Base-by-base conservation (phyloP, 2,888 invertebrate genomes). In the Neria commutata region DNA sequence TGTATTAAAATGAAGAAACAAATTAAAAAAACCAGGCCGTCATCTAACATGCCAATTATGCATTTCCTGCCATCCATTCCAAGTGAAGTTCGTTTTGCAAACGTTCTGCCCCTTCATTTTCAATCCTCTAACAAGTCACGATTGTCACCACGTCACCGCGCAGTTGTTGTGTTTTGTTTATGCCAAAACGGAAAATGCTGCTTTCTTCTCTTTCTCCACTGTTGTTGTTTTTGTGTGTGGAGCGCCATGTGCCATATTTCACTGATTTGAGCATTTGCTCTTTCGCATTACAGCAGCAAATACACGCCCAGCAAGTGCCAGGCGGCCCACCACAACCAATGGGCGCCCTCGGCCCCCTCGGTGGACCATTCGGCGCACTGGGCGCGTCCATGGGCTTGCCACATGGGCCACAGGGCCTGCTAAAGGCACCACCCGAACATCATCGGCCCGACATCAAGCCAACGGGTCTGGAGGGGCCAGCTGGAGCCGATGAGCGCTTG, bases 281-380 rank as follows among this genome's bases (percentile, higher is more conserved):
- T 29, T 29, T 29, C 29, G n/a, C 10, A 37, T 77, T 76, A 37
- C 85, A 93, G 92, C 93, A 93, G 88, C 94, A 94, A 85, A 92
- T 94, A 84, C 94, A 94, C 83, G 92, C 92, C 68, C 91, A 92
- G 76, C 92, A 91, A 78, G 86, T 92, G 70, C 85, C 87, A 48
- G 90, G 89, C 64, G 82, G 84, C 56, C 85, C 84, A 62, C 79
- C 83, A 68, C 82, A 82, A 67, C 79, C 82, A 26, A 82, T 83
- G 82, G 86, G 82, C 69, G 84, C 81, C 63, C 83, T 82, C 66
- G 86, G 83, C 73, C 76, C 77, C 53, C 68, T 78, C 59, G 73
- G 74, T 17, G 80, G 78, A 53, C 80, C 84, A 58, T 74, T 81
- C 70, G 79, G 83, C 60, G 76, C 83, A 61, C 73, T 82, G 66